Evolutionary conservation across 2,888 invertebrate species (phyloP), one percentile per base, ranked within the genome.

Genomic region (Tribolium freemani): DNA sequence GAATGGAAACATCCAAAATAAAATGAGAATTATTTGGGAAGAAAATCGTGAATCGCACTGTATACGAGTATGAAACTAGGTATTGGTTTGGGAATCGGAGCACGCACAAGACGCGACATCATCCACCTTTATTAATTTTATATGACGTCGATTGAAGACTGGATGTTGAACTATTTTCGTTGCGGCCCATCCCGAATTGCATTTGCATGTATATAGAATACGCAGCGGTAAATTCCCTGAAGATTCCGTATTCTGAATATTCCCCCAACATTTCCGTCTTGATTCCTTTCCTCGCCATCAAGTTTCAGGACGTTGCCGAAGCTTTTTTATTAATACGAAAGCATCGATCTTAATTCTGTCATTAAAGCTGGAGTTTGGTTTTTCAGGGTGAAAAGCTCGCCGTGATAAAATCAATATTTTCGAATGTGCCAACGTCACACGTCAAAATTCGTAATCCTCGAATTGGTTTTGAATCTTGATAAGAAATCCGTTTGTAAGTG

Each of bases 161-260:
- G 63, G 69, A 58, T 71, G 71, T 66, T 50, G 82, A 81, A 81
- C 81, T 83, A 83, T 84, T 84, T 84, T 80, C 78, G 79, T 80
- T 78, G 77, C 68, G 69, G 80, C 77, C 80, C 80, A 80, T 30
- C 78, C 80, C 79, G 82, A 79, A 84, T 84, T 83, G 84, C 84
- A 85, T 85, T 85, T 84, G 84, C 85, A 85, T 85, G 84, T 84
- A 85, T 83, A 85, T 85, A 80, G 83, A 75, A 71, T 68, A 75
- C 71, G 75, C 68, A 72, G 72, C 71, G 74, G 75, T 64, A 64
- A 71, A 76, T 73, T 77, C 76, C 75, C 76, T 30, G 9, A 58
- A 60, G 76, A 75, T 67, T 46, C 26, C 56, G 71, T 71, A 69
- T 72, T 63, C 73, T 71, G 77, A 75, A 75, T 77, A 73, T 72